phyloP scores from a whole-genome alignment of 2,113 vertebrate species.

The Scolopax mira region DNA sequence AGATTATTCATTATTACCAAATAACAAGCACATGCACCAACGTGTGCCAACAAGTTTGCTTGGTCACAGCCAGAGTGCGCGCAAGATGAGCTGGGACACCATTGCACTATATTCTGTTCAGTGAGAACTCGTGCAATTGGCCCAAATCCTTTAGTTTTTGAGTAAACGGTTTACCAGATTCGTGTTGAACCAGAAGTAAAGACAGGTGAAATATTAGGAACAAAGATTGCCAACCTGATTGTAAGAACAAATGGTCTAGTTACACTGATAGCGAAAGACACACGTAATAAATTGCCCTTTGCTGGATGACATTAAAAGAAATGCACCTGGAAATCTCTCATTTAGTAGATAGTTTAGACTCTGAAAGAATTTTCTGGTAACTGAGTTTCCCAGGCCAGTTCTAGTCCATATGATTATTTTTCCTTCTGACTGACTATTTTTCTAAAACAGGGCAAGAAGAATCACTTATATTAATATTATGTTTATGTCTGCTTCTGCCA shows the following conservation, averaged over 20 bases:
- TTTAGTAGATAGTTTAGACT: neutral
- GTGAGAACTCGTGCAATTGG: neutral
- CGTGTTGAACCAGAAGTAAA: neutral
- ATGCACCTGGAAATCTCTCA: neutral
- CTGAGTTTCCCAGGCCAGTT: neutral
- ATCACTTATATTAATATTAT: neutral
- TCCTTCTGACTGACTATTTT: neutral
- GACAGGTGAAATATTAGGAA: neutral
- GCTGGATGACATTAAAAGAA: neutral
- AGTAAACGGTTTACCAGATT: neutral
- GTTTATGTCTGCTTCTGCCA: neutral
- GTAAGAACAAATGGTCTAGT: neutral
- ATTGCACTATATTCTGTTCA: neutral
- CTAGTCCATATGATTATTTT: neutral
- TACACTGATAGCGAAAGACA: neutral
- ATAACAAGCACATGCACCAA: fast-evolving
- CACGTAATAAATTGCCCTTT: neutral
- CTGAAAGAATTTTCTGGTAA: neutral
- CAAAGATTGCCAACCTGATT: neutral
- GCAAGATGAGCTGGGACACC: neutral
- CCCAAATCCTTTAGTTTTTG: neutral
- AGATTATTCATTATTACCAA: neutral
- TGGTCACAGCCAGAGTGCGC: fast-evolving
- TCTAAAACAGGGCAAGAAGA: neutral
- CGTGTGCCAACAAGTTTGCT: neutral